Evolutionary conservation across 2,113 vertebrate genomes (phyloP), one percentile per base, ranked within the genome.

Genomic region (Lepisosteus osseus): DNA sequence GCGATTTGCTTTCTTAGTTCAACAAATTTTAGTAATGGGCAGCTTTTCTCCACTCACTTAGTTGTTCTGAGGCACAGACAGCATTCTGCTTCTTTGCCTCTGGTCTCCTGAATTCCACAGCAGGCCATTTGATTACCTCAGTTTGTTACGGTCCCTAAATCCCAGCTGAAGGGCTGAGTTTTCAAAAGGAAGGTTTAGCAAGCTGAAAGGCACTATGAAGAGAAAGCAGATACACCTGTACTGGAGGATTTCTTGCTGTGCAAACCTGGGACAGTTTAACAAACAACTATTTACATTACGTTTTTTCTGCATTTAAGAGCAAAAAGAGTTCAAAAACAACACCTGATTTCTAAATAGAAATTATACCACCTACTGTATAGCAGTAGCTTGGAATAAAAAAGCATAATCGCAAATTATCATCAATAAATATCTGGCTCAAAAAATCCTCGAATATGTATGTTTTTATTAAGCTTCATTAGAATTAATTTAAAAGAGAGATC

Each of bases 321-420:
- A 51, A 9, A 9, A 1, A 6, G 47, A 29, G 5, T 51, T 51
- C 47, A 51, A 5, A 51, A 1, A 51, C 47, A 51, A 9, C 29
- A 29, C 29, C 29, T 29, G 47, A 51, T 51, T 51, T 6, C 5
- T 51, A 51, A 51, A 51, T 51, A 51, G 5, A 51, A 51, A 51
- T 9, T 51, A 6, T 51, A 51, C 5, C 1, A 51, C 5, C 47
- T 51, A 51, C 47, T 51, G 47, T 51, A 51, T 51, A 6, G 47
- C 47, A 51, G 5, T 9, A 51, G 47, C 2, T 29, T 29, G 8
- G 3, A 81, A 79, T 84, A 82, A 82, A 29, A 86, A 83, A 68
- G 69, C 72, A 86, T 85, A 80, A 81, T 79, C 80, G 70, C 29
- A 29, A 29, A 29, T 84, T 84, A 76, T 66, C 81, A 74, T 81